Evolutionary conservation across 2,113 vertebrate genomes (phyloP).

Genomic region (Carollia perspicillata): DNA sequence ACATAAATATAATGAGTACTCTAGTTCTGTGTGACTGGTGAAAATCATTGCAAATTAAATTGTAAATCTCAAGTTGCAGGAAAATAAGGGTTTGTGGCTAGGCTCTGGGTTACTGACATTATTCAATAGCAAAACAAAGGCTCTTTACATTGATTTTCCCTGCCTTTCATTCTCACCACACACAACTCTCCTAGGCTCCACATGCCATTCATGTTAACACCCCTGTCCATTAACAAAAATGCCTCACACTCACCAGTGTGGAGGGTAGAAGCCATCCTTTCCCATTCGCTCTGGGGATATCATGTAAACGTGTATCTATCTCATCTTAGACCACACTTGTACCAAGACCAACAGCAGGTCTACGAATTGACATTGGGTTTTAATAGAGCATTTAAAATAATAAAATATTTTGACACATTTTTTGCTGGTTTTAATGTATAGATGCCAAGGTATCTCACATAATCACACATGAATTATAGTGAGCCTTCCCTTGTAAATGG

Average conservation of each 20-base stretch:
- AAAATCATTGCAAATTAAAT: not conserved
- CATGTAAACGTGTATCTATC: not conserved
- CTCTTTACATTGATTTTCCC: not conserved
- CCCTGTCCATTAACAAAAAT: not conserved
- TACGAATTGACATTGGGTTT: not conserved
- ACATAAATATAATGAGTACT: not conserved
- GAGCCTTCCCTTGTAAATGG: not conserved
- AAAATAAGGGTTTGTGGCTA: not conserved
- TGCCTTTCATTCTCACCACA: not conserved
- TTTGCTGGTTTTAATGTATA: not conserved
- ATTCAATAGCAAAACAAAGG: not conserved
- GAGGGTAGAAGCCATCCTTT: not conserved
- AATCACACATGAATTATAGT: not conserved
- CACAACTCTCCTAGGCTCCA: not conserved
- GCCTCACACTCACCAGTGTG: fast-evolving
- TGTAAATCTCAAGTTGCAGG: not conserved
- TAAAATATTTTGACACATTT: not conserved
- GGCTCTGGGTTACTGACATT: not conserved
- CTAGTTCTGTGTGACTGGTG: not conserved
- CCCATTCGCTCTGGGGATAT: not conserved
- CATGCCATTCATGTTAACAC: not conserved
- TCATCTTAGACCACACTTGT: not conserved
- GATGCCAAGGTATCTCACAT: not conserved
- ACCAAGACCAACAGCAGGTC: not conserved
- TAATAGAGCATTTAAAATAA: not conserved